Base-by-base conservation (phyloP, 2,888 invertebrate genomes). In the Ganaspis brasiliensis region DNA sequence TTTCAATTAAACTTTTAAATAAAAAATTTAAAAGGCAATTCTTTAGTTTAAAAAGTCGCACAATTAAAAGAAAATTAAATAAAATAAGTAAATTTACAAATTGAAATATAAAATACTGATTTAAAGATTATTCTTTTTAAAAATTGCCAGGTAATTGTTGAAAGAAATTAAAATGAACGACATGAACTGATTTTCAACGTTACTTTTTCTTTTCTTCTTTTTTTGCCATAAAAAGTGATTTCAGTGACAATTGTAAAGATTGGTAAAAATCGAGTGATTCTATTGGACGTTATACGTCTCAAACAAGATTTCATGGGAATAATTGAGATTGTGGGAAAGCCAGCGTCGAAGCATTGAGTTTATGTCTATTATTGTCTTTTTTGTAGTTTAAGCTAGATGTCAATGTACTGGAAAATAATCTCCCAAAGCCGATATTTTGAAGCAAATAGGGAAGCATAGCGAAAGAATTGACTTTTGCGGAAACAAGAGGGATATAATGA, bases 351-450 rank as follows among this genome's bases (percentile, higher is more conserved):
- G 45, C 24, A 67, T 67, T n/a, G 45, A 67, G 24, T 67, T 45
- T 67, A 24, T 67, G 67, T 67, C 67, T 24, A 67, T 52, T 52
- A 52, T 67, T 45, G 24, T 21, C 8, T 45, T 67, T 67, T 67
- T 63, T 37, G 37, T 37, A 67, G 67, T n/a, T 40, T 67, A 67
- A 45, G 67, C 67, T 21, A 45, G 67, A 40, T 67, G 67, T 67
- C 67, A 67, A 67, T 40, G 45, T n/a, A 45, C 40, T 67, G 45
- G 40, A 24, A 67, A 45, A 67, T 67, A 67, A 24, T 67, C 45
- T 14, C 2, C 26, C 56, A 24, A 24, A 67, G 40, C 40, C 67
- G 40, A 45, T 67, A 24, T 24, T 45, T 45, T 37, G 24, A 67
- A 40, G 40, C 67, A 59, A 24, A 21, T 37, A 37, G 40, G 19